Base-by-base conservation (phyloP, 2,797 vertebrate genomes). In the Siniperca obscura region DNA sequence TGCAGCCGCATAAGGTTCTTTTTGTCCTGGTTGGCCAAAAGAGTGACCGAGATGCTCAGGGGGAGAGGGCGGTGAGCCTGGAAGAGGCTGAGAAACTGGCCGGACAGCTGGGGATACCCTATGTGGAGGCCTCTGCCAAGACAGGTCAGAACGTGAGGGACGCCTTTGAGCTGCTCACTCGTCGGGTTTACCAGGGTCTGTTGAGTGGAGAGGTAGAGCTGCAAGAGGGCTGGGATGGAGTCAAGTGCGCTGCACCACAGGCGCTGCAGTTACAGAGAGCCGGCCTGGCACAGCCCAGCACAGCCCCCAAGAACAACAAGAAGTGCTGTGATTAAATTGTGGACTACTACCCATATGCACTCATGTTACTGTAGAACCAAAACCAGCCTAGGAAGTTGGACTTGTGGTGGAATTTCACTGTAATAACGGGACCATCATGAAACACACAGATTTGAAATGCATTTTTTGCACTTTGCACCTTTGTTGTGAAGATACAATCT, bases 21-120 rank as follows among this genome's bases (percentile, higher is more conserved):
- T 97, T 97, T 52, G 36, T 97, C 76, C 92, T 97, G 82, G 96
- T 96, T 85, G 96, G 97, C 3, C 96, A 97, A 83, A 97, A 98
- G 86, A 96, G 90, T 0, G 97, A 98, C 93, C 86, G 88, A 34
- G 90, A 74, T 0, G 85, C 64, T 1, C 76, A 92, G 6, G 87
- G 74, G 27, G 92, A 95, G 79, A 81, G 95, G 52, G 85, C 0
- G 34, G 96, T 97, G 86, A 92, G 82, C 27, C 90, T 52, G 4
- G 93, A 91, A 16, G 97, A 98, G 81, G 97, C 95, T 0, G 95
- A 97, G 93, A 95, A 79, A 19, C 73, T 96, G 81, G 97, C 96
- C 0, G 86, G 90, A 2, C 87, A 94, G 1, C 86, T 97, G 4
- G 94, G 95, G 1, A 68, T 91, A 12, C 91, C 91, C 7, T 97